These are phyloP conservation scores for Meloidogyne floridensis DNA, from an alignment of 1,140 invertebrate genomes.

Conservation along the genomic window DNA sequence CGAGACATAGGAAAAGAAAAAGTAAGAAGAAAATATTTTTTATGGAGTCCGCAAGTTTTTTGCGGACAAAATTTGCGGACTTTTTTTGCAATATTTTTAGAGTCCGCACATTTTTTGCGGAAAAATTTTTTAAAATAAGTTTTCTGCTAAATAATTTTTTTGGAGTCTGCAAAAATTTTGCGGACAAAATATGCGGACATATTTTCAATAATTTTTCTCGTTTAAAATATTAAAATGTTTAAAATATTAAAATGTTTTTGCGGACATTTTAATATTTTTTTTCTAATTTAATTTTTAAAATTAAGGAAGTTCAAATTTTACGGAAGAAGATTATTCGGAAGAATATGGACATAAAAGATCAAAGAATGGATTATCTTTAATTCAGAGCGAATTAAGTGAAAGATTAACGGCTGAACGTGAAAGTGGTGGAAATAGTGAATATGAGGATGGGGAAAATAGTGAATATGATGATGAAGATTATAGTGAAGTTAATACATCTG, in stretches of 20 bases:
- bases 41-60: no score
- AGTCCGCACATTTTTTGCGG: no score
- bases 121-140: no score
- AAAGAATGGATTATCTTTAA: not conserved
- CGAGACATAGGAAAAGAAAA: conserved; percentile 11
- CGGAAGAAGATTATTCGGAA: not conserved
- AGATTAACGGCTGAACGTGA: conserved; percentile 32
- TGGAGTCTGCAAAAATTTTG: no score
- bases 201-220: no score
- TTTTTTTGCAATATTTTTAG: no score
- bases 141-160: no score
- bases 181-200: no score
- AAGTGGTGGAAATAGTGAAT: conserved; percentile 40
- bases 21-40: not conserved
- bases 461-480: conserved; percentile 34
- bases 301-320: conserved; percentile 17
- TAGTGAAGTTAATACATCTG: conserved; percentile 5
- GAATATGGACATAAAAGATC: conserved; percentile 2
- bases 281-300: not conserved
- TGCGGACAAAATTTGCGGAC: no score
- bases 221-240: no score
- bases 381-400: not conserved
- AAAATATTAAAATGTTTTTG: no score
- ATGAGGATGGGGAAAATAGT: conserved; percentile 23
- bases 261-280: no score